Evolutionary conservation across 2,797 vertebrate genomes (phyloP), one percentile per base, ranked within the genome.

Genomic region (Enteromius trimaculatus): DNA sequence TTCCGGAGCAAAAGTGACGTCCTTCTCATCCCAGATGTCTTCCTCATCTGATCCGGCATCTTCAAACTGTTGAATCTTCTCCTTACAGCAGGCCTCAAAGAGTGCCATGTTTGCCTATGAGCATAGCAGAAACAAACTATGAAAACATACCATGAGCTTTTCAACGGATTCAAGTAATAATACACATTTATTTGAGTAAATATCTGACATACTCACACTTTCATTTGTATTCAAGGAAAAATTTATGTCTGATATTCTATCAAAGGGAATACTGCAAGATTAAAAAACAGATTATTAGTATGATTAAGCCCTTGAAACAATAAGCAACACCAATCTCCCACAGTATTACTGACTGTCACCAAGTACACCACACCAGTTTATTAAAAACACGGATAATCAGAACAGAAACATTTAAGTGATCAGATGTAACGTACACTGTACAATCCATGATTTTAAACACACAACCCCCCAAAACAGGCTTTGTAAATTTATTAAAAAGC

Each of bases 171-270:
- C n/a, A n/a, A 10, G 14, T 39, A 49, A 75, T 42, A 11, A 47
- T 53, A 47, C 19, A 51, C 69, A 44, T 37, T 1, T 6, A 34
- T 23, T 23, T 23, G 4, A 14, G 31, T 11, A 62, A 76, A 72
- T 55, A 26, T 19, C 0, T 10, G 44, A 77, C 79, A 88, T 94
- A 99, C 98, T 99, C 95, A 99, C 98, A 91, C 97, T 99, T 93
- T 99, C 98, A 93, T 98, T 99, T 82, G 98, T 98, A 93, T 97
- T 99, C 92, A 99, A 96, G 88, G 98, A 98, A 93, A 99, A 99
- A 95, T 98, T 99, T 95, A 99, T 99, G 95, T 99, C 98, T 92
- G 98, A 98, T 92, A 99, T 98, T 84, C 98, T 97, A 96, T 99
- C 97, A 95, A 99, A 99, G 91, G 98, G 97, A 95, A 99, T 98